A percentile compares a stretch with the other conserved stretches of the same genome.
phyloP scores from a whole-genome alignment of 2,113 vertebrate genomes.

The Etheostoma spectabile region DNA sequence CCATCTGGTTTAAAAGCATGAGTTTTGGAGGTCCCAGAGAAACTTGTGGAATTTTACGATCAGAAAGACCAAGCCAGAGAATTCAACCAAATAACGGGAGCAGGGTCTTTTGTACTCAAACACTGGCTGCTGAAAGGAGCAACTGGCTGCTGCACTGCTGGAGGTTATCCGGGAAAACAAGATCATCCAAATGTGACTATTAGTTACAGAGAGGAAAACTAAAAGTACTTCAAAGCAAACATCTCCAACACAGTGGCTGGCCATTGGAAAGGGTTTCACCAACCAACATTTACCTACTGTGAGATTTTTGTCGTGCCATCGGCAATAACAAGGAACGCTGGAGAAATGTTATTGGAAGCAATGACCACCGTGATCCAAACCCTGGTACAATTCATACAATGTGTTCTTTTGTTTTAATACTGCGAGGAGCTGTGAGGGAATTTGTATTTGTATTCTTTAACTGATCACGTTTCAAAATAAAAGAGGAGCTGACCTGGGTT shows the following conservation, averaged over 20 bases:
- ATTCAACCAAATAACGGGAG: constrained; percentile 29
- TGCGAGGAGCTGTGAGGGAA: not conserved
- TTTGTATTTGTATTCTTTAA: not conserved
- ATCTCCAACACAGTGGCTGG: not conserved
- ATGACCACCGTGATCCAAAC: not conserved
- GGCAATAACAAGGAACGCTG: not conserved
- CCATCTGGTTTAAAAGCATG: not conserved
- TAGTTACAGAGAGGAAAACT: not conserved
- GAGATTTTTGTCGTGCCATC: not conserved
- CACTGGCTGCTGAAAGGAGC: constrained; percentile 17
- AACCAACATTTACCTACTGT: constrained; percentile 13
- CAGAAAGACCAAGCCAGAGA: constrained; percentile 19
- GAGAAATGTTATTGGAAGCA: constrained; percentile 4
- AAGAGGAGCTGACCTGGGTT: constrained; percentile 81
- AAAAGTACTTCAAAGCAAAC: too few species aligned
- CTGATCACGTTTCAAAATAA: not conserved
- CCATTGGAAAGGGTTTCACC: not conserved
- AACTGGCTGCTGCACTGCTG: constrained; percentile 5
- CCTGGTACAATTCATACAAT: not conserved
- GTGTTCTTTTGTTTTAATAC: not conserved
- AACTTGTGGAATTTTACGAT: constrained; percentile 23
- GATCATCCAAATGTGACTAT: not conserved
- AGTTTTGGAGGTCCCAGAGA: constrained; percentile 34
- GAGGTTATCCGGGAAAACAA: constrained; percentile 8
- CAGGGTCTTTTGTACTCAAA: constrained; percentile 29